phyloP scores from a whole-genome alignment of 2,888 invertebrate genomes.

The Trachelus troglodyta region DNA sequence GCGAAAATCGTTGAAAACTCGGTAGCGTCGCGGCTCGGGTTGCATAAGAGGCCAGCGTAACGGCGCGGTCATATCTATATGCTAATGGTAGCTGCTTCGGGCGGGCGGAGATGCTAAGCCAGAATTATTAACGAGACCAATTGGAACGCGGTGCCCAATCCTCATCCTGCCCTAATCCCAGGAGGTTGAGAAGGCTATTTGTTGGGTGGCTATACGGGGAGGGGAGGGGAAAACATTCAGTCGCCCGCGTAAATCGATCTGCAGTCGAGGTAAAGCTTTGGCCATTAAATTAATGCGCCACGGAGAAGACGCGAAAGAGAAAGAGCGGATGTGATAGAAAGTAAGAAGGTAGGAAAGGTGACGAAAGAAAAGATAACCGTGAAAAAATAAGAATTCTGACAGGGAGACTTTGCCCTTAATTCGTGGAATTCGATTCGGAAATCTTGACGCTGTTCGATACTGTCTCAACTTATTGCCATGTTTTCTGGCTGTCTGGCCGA shows the following conservation, averaged over 20 bases:
- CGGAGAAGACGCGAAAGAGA: constrained; percentile 8
- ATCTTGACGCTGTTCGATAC: too few relatives aligned
- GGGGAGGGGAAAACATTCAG: too few relatives aligned
- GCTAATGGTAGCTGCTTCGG: constrained; percentile 13
- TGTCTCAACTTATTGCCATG: too few relatives aligned
- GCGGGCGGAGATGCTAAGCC: constrained; percentile 20
- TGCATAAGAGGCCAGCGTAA: neutral
- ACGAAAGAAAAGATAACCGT: too few relatives aligned
- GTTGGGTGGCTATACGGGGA: too few relatives aligned
- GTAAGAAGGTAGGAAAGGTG: constrained; percentile 10
- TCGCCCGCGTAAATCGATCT: too few relatives aligned
- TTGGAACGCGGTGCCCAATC: constrained; percentile 24
- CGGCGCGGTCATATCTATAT: constrained; percentile 18
- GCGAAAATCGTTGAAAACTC: too few relatives aligned
- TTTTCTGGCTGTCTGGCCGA: too few relatives aligned
- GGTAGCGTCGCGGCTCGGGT: too few relatives aligned
- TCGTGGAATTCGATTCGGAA: too few relatives aligned
- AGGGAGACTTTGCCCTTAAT: too few relatives aligned
- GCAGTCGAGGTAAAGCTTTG: neutral
- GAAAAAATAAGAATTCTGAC: too few relatives aligned
- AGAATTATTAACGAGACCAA: constrained; percentile 43
- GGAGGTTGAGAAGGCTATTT: neutral
- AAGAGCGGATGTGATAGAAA: constrained; percentile 2
- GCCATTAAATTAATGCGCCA: constrained; percentile 8
- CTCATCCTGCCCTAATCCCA: neutral